These are phyloP conservation scores for Gobio gobio DNA, from an alignment of 2,113 vertebrate species.

Conservation along the genomic window DNA sequence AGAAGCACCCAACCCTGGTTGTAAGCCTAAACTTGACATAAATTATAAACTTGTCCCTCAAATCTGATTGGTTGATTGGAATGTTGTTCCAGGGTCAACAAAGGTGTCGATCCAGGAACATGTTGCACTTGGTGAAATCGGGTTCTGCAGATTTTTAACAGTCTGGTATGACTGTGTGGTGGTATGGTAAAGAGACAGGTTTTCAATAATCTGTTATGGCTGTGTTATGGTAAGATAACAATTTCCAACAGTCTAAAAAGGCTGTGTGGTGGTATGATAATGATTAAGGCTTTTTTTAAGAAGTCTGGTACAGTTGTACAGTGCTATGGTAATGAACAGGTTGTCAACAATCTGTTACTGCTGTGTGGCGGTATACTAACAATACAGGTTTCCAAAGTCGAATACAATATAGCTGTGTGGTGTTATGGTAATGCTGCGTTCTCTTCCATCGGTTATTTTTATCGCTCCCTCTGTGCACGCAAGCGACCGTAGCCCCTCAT, in stretches of 20 bases:
- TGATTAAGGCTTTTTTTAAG: neutral
- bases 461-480: constrained; percentile 70
- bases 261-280: neutral
- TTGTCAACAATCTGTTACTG: neutral
- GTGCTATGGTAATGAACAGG: constrained; percentile 30
- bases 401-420: neutral
- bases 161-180: neutral
- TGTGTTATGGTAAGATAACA: neutral
- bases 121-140: too few relatives aligned
- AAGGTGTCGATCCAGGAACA: too few relatives aligned
- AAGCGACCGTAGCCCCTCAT: constrained; percentile 74
- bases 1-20: too few relatives aligned
- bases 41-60: too few relatives aligned
- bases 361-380: neutral
- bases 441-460: constrained; percentile 69
- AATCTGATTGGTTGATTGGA: too few relatives aligned
- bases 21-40: too few relatives aligned
- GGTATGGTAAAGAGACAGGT: constrained; percentile 6
- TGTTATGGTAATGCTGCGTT: constrained; percentile 48
- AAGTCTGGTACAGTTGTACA: constrained; percentile 16
- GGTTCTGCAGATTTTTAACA: neutral
- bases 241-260: neutral
- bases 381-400: constrained; percentile 13
- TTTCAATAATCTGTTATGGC: neutral
- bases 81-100: too few relatives aligned